phyloP scores from a whole-genome alignment of 2,888 invertebrate species.

The Pristionchus mayeri region DNA sequence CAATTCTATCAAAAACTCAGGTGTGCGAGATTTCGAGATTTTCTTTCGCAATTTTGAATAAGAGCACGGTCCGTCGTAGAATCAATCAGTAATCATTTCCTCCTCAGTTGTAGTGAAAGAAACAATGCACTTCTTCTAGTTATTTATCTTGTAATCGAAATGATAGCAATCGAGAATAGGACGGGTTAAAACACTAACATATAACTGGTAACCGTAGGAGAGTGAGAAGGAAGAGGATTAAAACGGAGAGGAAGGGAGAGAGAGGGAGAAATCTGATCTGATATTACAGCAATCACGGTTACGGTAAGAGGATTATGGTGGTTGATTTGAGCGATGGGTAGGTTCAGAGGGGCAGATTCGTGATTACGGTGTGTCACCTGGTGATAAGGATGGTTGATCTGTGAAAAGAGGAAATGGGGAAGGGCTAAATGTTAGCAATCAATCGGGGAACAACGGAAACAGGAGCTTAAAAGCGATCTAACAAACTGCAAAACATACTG shows the following conservation, averaged over 20 bases:
- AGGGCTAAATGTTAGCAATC: not conserved
- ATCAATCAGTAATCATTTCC: too few relatives aligned
- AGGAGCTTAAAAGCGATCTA: not conserved
- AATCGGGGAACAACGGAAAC: not conserved
- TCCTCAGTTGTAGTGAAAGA: too few relatives aligned
- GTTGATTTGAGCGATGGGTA: not conserved
- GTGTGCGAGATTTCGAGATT: too few relatives aligned
- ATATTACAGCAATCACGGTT: conserved; percentile 15
- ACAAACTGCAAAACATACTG: not conserved
- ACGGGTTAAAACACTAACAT: not conserved
- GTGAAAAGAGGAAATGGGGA: not conserved
- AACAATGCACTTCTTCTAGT: too few relatives aligned
- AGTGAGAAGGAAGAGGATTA: not conserved
- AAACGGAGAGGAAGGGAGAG: not conserved
- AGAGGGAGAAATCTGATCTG: not conserved
- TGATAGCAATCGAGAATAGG: not conserved
- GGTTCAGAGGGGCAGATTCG: not conserved
- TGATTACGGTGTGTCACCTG: not conserved
- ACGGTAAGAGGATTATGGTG: conserved; percentile 6
- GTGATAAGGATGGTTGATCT: conserved; percentile 4
- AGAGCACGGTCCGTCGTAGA: too few relatives aligned
- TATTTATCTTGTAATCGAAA: not conserved
- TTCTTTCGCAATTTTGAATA: too few relatives aligned
- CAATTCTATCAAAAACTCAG: too few relatives aligned
- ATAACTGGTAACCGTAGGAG: not conserved